A percentile compares a stretch with the other conserved stretches of the same genome.
phyloP scores from a whole-genome alignment of 2,113 vertebrate genomes.

The Entomyzon cyanotis region DNA sequence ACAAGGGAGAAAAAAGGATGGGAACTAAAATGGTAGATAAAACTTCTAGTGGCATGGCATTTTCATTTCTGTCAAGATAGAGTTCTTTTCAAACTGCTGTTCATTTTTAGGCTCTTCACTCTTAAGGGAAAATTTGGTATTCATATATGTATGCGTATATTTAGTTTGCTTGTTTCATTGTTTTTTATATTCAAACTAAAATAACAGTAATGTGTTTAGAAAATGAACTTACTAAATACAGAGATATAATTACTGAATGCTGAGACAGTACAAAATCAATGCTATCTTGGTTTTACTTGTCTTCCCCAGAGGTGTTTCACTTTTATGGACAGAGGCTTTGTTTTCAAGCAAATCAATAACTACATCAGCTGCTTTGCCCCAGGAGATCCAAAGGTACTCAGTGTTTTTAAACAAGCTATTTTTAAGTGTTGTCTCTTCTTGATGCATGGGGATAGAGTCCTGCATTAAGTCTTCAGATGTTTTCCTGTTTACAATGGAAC shows the following conservation, averaged over 20 bases:
- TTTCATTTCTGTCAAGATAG: background rate
- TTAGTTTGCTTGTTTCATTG: background rate
- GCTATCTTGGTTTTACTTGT: background rate
- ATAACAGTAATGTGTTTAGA: background rate
- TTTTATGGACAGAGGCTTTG: slow-evolving; percentile 96
- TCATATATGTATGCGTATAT: background rate
- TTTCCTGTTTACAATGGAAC: background rate
- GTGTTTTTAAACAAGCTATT: background rate
- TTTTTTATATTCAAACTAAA: background rate
- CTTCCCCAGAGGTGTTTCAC: slow-evolving; percentile 91
- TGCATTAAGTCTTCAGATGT: background rate
- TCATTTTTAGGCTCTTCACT: background rate
- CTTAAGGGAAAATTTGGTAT: background rate
- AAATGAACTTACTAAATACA: background rate
- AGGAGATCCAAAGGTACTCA: slow-evolving; percentile 90
- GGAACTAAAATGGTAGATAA: background rate
- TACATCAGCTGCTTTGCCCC: slow-evolving; percentile 94
- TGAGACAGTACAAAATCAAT: background rate
- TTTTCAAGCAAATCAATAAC: slow-evolving; percentile 99
- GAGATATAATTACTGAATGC: background rate
- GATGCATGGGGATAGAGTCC: background rate
- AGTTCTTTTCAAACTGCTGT: background rate
- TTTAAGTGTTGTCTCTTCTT: background rate
- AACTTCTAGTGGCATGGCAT: background rate
- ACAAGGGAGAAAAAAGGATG: background rate